A percentile compares a stretch with the other conserved stretches of the same genome.
Evolutionary conservation across 2,113 vertebrate genomes (phyloP).

Genomic region (Eulacestoma nigropectus): DNA sequence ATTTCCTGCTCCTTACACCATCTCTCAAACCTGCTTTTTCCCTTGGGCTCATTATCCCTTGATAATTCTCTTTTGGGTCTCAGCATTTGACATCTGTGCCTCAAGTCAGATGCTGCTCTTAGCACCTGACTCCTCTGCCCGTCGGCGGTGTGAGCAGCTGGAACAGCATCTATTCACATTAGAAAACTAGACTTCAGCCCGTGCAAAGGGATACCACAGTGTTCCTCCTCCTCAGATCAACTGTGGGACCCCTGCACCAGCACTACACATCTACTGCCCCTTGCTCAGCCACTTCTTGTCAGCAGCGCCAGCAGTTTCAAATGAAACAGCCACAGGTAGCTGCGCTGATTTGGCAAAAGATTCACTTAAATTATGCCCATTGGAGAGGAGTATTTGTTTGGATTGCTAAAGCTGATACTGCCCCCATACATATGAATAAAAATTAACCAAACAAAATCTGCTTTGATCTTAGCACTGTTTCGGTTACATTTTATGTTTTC

Average conservation of each 20-base stretch:
- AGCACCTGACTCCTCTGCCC: neutral
- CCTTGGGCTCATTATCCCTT: neutral
- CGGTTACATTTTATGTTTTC: neutral
- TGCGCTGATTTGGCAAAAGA: neutral
- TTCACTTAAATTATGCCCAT: neutral
- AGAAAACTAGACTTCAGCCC: neutral
- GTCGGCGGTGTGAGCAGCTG: neutral
- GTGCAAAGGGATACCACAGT: neutral
- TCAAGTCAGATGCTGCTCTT: neutral
- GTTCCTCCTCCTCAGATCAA: neutral
- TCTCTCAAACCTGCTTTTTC: neutral
- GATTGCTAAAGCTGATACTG: neutral
- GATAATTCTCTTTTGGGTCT: neutral
- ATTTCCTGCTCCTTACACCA: neutral
- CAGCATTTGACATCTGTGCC: rapidly evolving
- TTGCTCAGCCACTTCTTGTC: neutral
- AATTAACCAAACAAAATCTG: neutral
- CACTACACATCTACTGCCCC: neutral
- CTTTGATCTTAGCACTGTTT: neutral
- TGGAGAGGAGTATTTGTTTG: neutral
- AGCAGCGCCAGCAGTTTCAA: neutral
- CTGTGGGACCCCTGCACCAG: neutral
- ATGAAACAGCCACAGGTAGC: neutral
- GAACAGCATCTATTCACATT: neutral
- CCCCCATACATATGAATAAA: neutral